Base-by-base conservation (phyloP, 2,797 vertebrate genomes). In the Perodicticus potto region DNA sequence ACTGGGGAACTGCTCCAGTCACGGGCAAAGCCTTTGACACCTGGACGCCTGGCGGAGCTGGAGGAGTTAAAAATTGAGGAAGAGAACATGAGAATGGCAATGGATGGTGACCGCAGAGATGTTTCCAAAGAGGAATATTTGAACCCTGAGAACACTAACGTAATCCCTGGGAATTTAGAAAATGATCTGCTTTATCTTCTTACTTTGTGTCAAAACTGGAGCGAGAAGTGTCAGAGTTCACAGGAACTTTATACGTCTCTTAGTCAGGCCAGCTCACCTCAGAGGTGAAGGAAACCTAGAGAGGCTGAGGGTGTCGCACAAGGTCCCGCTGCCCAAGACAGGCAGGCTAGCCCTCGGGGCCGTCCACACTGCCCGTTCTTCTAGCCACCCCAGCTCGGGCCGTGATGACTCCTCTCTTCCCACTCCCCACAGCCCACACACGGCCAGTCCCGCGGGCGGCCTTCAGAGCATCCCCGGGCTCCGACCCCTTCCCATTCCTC, bases 61-160 rank as follows among this genome's bases (percentile, higher is more conserved):
- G 25, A 10, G 55, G 55, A 86, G 25, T 49, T 22, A 67, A 37
- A 97, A 70, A 86, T 23, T 8, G 34, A 80, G 59, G 92, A 70
- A 37, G n/a, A 89, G 10, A 45, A 73, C 29, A 20, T 14, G 27
- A 40, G 69, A n/a, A 20, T 14, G 27, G 78, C 49, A 43, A 37
- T 59, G 65, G 32, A 19, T 29, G 27, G 22, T 7, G 45, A 77
- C 7, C 3, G 1, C 27, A 34, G 0, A 23, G 59, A 45, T 45
- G 20, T 86, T 65, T 82, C 32, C n/a, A 37, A 86, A 72, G 86
- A 86, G 45, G 45, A 57, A 43, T 43, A 72, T 53, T 61, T 91
- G 86, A 86, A 49, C 67, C 22, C 1, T 34, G 55, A 69, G 69
- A 86, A 86, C 5, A 7, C 40, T 37, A 69, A 86, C 25, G 34